phyloP scores from a whole-genome alignment of 2,797 vertebrate genomes.

The Rhinogobio ventralis region DNA sequence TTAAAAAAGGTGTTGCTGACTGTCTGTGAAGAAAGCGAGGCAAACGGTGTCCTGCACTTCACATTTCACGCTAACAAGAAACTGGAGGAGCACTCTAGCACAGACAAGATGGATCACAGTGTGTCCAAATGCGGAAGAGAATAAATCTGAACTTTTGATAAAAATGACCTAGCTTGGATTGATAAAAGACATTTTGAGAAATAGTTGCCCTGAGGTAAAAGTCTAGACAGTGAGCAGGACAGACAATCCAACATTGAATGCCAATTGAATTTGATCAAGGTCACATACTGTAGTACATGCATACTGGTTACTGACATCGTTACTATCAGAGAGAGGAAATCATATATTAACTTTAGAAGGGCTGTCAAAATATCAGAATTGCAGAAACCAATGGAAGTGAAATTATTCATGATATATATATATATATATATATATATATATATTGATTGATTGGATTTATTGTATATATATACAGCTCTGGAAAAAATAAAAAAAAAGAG shows the following conservation, averaged over 20 bases:
- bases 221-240: conserved; percentile 16
- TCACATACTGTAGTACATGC: background rate
- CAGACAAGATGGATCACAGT: conserved; percentile 20
- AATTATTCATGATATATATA: background rate
- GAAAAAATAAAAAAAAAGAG: too few species aligned
- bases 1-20: conserved; percentile 28
- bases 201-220: conserved; percentile 21
- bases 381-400: background rate
- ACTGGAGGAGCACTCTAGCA: conserved; percentile 26
- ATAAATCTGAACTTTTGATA: conserved; percentile 33
- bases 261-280: conserved; percentile 35
- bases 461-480: too few species aligned
- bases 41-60: conserved; percentile 38
- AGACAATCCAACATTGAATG: conserved; percentile 9
- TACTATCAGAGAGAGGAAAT: background rate
- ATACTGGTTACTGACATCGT: background rate
- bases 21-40: background rate
- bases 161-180: conserved; percentile 29
- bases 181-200: conserved; percentile 15
- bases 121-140: background rate
- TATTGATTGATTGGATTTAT: too few species aligned
- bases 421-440: too few species aligned
- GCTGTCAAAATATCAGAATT: background rate
- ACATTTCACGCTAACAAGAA: conserved; percentile 32
- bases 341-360: background rate